A percentile compares a stretch with the other conserved stretches of the same genome.
These are phyloP conservation scores for Subacronicta megacephala DNA, from an alignment of 2,888 invertebrate species.

Conservation along the genomic window DNA sequence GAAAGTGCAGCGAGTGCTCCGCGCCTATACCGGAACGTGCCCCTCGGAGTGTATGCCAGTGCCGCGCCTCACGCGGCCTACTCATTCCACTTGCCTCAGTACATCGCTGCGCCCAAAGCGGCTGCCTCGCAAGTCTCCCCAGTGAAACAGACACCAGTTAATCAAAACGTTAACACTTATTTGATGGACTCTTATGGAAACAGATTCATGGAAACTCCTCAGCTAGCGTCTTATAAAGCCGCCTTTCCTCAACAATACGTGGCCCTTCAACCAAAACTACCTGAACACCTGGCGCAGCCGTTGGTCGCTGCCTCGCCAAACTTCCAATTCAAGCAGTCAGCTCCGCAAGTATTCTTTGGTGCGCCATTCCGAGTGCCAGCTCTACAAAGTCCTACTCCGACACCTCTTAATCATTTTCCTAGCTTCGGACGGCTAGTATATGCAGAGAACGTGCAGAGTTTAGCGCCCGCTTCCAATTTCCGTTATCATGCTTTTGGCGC, in stretches of 20 bases:
- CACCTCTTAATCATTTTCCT: slow-evolving; percentile 62
- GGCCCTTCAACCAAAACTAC: slow-evolving; percentile 76
- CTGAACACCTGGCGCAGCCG: slow-evolving; percentile 81
- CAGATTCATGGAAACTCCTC: slow-evolving; percentile 74
- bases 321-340: slow-evolving; percentile 69
- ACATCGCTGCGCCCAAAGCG: slow-evolving; percentile 64
- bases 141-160: slow-evolving; percentile 69
- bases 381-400: slow-evolving; percentile 65
- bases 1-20: slow-evolving; percentile 75
- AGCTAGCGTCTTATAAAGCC: slow-evolving; percentile 72
- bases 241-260: slow-evolving; percentile 81
- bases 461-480: slow-evolving; percentile 56
- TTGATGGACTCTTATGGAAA: slow-evolving; percentile 85
- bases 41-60: slow-evolving; percentile 78
- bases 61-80: slow-evolving; percentile 77
- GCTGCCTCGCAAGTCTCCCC: slow-evolving; percentile 70
- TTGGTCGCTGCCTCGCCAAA: slow-evolving; percentile 71
- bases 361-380: slow-evolving; percentile 70
- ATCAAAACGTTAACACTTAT: slow-evolving; percentile 71
- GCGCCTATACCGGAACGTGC: slow-evolving; percentile 75
- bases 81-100: slow-evolving; percentile 75
- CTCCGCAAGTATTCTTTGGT: slow-evolving; percentile 72
- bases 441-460: slow-evolving; percentile 65
- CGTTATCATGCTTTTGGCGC: slow-evolving; percentile 30
- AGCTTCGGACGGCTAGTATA: slow-evolving; percentile 67